Conservation (phyloP, 2,797 vertebrate genomes). For the Typhlichthys eigenmanni region DNA sequence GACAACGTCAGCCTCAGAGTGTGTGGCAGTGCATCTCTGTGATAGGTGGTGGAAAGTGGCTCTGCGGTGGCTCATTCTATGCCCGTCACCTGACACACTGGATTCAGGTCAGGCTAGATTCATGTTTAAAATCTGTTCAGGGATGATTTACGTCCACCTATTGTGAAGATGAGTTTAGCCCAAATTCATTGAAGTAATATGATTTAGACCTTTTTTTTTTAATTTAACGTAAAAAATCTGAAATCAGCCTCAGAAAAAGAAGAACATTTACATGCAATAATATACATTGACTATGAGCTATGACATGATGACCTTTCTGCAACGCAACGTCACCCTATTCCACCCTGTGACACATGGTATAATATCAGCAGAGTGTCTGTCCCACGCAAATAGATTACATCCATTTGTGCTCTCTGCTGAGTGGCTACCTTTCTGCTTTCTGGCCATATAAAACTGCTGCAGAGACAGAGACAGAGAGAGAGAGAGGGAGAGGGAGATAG, state of each 20-base stretch:
- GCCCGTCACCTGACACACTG: conserved; percentile 43
- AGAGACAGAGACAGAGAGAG: too few species aligned
- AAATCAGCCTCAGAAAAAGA: too few species aligned
- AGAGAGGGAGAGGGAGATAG: too few species aligned
- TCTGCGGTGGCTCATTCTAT: conserved; percentile 26
- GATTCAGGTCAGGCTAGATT: conserved; percentile 34
- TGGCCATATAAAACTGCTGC: conserved; percentile 8
- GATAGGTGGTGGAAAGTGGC: conserved; percentile 20
- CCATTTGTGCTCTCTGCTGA: conserved; percentile 57
- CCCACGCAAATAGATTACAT: conserved; percentile 70
- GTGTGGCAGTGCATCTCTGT: conserved; percentile 41
- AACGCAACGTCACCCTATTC: conserved; percentile 27
- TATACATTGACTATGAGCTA: too few species aligned
- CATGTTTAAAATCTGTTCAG: too few species aligned
- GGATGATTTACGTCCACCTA: too few species aligned
- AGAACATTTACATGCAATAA: too few species aligned
- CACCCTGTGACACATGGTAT: conserved; percentile 50
- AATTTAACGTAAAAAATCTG: too few species aligned
- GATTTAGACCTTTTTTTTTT: too few species aligned
- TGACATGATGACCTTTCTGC: too few species aligned
- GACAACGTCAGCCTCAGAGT: conserved; percentile 38
- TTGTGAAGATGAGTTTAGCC: too few species aligned
- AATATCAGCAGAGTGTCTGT: conserved; percentile 60
- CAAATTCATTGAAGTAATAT: too few species aligned
- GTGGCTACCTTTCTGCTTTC: conserved; percentile 36